Evolutionary conservation across 2,888 invertebrate genomes (phyloP).

Genomic region (Notodonta dromedarius): DNA sequence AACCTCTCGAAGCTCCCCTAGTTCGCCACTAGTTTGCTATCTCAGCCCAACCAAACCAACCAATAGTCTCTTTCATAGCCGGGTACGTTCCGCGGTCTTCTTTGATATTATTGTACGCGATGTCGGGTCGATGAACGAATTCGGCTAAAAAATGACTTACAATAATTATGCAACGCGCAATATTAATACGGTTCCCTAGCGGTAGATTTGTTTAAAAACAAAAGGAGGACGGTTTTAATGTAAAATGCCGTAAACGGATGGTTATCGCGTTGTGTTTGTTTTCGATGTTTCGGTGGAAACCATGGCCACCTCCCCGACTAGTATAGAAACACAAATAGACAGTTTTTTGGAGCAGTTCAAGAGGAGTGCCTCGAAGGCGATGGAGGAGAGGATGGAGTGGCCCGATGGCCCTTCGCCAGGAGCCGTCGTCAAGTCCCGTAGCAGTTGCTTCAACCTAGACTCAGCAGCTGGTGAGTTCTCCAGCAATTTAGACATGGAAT

Average conservation of each 20-base stretch:
- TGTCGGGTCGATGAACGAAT: slow-evolving; percentile 67
- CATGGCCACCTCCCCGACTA: slow-evolving; percentile 88
- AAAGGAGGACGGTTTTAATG: slow-evolving; percentile 42
- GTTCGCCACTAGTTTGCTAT: slow-evolving; percentile 40
- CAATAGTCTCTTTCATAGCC: slow-evolving; percentile 65
- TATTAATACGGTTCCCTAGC: slow-evolving; percentile 36
- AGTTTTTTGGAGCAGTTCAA: slow-evolving; percentile 93
- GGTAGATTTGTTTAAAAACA: slow-evolving; percentile 33
- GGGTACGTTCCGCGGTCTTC: slow-evolving; percentile 65
- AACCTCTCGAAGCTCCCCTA: slow-evolving; percentile 24
- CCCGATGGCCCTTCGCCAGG: slow-evolving; percentile 76
- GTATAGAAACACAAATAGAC: slow-evolving; percentile 93
- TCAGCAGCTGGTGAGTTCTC: slow-evolving; percentile 68
- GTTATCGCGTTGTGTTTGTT: slow-evolving; percentile 75
- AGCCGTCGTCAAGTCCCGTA: slow-evolving; percentile 76
- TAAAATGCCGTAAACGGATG: slow-evolving; percentile 61
- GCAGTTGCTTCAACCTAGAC: slow-evolving; percentile 79
- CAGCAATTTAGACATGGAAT: not conserved
- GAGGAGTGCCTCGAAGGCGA: slow-evolving; percentile 90
- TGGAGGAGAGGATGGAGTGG: slow-evolving; percentile 86
- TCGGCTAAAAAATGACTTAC: slow-evolving; percentile 52
- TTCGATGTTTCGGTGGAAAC: slow-evolving; percentile 80
- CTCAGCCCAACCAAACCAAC: slow-evolving; percentile 16
- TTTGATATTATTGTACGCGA: slow-evolving; percentile 63
- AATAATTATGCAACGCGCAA: slow-evolving; percentile 52